phyloP scores from a whole-genome alignment of 2,797 vertebrate genomes.

The Clangula hyemalis region DNA sequence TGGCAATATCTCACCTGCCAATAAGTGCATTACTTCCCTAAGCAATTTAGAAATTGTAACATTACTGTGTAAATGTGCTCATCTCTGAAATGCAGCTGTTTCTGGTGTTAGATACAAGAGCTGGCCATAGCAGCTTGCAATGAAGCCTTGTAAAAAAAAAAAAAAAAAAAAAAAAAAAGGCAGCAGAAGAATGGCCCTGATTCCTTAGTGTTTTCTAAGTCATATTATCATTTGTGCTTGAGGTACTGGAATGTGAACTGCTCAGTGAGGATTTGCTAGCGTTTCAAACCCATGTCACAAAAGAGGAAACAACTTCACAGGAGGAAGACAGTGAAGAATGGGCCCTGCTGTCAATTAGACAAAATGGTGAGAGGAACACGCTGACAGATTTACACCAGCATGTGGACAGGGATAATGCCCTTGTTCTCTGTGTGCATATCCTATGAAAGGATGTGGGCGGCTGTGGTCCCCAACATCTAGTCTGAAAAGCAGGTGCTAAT shows the following conservation, averaged over 20 bases:
- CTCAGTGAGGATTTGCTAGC: neutral
- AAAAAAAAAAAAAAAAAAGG: neutral
- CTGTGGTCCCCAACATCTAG: neutral
- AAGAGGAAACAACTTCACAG: neutral
- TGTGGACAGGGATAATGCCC: neutral
- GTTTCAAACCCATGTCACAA: neutral
- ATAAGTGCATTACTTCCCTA: neutral
- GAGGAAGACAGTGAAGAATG: neutral
- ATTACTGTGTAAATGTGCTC: neutral
- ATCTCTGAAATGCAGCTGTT: neutral
- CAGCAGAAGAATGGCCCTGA: neutral
- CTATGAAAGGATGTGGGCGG: neutral
- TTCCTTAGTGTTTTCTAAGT: neutral
- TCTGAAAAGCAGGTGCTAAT: neutral
- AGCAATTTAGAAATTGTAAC: neutral
- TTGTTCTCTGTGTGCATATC: neutral
- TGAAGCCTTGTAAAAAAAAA: neutral
- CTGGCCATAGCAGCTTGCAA: neutral
- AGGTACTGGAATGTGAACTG: neutral
- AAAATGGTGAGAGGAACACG: neutral
- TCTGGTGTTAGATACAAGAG: neutral
- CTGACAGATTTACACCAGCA: neutral
- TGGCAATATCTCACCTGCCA: neutral
- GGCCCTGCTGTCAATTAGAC: neutral
- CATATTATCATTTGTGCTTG: neutral